Base-by-base conservation (phyloP, 2,797 vertebrate species). In the Scolopax rusticola region DNA sequence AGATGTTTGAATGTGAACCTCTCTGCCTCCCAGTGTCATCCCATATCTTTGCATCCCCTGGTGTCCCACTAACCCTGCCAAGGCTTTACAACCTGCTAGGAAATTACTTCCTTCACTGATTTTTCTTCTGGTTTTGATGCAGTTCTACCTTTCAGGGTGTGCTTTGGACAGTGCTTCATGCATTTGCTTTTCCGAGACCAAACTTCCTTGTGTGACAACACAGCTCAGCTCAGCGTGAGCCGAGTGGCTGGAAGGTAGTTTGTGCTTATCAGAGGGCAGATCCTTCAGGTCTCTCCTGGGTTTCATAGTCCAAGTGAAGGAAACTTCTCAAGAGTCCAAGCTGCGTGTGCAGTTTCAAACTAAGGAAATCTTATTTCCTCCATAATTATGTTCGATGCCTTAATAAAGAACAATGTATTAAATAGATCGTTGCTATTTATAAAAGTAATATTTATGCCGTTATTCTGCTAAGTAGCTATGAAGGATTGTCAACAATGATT, bases 391-490 rank as follows among this genome's bases (percentile, higher is more conserved):
- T 60, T 79, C 69, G 82, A 74, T 60, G 6, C 16, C 28, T 87
- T 82, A 90, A 76, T 76, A 73, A 89, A 88, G 83, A 36, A 88
- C 84, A 89, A 90, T 38, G 24, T 87, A 48, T 54, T 67, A 75
- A 89, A 64, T 70, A 9, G 21, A 60, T 84, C 2, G 8, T 71
- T 89, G 51, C 56, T 87, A n/a, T 89, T 95, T 90, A 76, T 75
- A 87, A 80, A 81, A 89, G 47, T 85, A 68, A 38, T 89, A 77
- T 87, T 80, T 94, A 50, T 57, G 64, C n/a, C 91, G 79, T 90
- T 77, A 80, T 70, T 90, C 85, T 61, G 67, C 81, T 79, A 87
- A 89, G 70, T 77, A 87, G 91, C 83, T 94, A 16, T 65, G 85
- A 84, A 86, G 68, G 75, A n/a, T 77, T 91, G 87, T 91, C 84